Conservation (phyloP, 2,888 invertebrate genomes). For the Nymphalis c-album region DNA sequence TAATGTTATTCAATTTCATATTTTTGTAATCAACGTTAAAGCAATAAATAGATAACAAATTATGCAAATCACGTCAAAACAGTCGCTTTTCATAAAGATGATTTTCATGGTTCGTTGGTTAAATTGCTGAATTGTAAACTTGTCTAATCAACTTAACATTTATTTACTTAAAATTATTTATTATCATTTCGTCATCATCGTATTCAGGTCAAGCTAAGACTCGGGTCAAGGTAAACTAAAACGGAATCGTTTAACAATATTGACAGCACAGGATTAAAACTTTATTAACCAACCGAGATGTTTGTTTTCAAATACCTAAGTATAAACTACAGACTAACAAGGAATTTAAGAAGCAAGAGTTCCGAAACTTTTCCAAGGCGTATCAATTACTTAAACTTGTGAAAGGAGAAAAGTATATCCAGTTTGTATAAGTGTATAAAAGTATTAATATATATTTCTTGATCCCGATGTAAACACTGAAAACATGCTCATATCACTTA, state of each 20-base stretch:
- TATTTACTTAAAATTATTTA: background rate
- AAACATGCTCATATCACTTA: too few relatives aligned
- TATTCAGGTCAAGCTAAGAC: background rate
- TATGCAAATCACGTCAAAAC: slow-evolving; percentile 9
- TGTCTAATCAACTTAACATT: background rate
- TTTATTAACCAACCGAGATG: background rate
- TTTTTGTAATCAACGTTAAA: background rate
- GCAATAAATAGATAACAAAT: background rate
- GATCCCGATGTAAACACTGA: too few relatives aligned
- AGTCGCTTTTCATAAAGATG: background rate
- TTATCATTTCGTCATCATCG: background rate
- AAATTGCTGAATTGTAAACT: slow-evolving; percentile 7
- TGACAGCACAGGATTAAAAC: background rate
- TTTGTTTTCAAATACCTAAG: background rate
- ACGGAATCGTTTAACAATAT: background rate
- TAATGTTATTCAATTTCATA: too few relatives aligned
- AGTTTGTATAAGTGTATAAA: too few relatives aligned
- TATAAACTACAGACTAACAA: background rate
- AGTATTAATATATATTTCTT: too few relatives aligned
- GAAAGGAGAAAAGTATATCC: background rate
- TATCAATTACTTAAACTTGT: slow-evolving; percentile 3
- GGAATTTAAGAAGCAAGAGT: background rate
- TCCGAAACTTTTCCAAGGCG: slow-evolving; percentile 2
- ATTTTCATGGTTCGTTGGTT: background rate
- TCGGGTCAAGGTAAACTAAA: too few relatives aligned